These are phyloP conservation scores for Lithophane socia DNA, from an alignment of 2,888 invertebrate species.

Conservation along the genomic window DNA sequence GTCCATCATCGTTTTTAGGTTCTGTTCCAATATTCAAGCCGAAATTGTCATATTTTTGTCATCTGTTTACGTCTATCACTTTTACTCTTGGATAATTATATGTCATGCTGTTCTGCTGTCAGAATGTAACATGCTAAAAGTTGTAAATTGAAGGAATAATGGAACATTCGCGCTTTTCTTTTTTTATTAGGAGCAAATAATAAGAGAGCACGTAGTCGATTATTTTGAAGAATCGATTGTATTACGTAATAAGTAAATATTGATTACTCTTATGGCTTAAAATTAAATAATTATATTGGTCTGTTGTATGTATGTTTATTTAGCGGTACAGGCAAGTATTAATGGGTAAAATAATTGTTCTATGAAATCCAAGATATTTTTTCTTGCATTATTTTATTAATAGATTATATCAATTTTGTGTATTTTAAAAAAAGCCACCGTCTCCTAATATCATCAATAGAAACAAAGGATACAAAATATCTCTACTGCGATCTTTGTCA, in stretches of 20 bases:
- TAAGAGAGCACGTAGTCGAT: conserved; percentile 17
- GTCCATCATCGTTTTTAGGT: conserved; percentile 65
- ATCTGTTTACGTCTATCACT: conserved; percentile 32
- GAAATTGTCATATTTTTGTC: conserved; percentile 26
- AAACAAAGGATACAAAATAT: conserved; percentile 73
- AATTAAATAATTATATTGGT: background rate
- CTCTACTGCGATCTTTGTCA: conserved; percentile 65
- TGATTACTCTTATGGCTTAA: background rate
- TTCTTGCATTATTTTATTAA: background rate
- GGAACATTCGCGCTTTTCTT: conserved; percentile 14
- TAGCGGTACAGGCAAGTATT: background rate
- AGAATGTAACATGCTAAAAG: conserved; percentile 36
- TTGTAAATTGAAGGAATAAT: background rate
- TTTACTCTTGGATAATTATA: conserved; percentile 32
- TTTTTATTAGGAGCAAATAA: background rate
- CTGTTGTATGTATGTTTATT: background rate
- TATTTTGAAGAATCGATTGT: background rate
- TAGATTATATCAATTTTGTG: background rate
- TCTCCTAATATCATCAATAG: conserved; percentile 70
- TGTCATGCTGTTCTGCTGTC: conserved; percentile 54
- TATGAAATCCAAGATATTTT: background rate
- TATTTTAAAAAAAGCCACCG: background rate
- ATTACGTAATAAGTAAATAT: too few relatives aligned
- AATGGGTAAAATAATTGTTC: background rate
- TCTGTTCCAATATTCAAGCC: conserved; percentile 50